Base-by-base conservation (phyloP, 2,797 vertebrate species). In the Ispidina lecontei region DNA sequence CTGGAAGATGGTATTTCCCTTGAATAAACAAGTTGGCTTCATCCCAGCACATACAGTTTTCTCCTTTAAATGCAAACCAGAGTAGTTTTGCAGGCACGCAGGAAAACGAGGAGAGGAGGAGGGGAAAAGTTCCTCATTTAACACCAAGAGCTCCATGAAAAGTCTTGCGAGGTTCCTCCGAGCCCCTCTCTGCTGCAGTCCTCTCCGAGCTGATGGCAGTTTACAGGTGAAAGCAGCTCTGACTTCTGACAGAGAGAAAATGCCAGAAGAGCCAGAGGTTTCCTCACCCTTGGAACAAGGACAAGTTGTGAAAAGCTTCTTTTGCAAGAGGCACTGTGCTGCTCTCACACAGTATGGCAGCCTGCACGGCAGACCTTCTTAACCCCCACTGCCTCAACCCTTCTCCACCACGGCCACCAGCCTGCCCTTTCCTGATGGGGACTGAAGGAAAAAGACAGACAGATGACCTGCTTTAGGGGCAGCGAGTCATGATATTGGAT, bases 31-130 rank as follows among this genome's bases (percentile, higher is more conserved):
- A 69, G 80, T 22, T 93, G 92, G 87, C 95, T 87, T 62, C 52
- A 71, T 44, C 84, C 86, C 91, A 95, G 90, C 91, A 69, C 74
- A 90, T 75, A 81, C 4, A 84, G 44, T 77, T 94, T 95, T 87
- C 91, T 84, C 92, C 87, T 95, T 93, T 92, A 94, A 93, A 93
- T 87, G 77, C 87, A 94, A 96, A 90, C 55, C 90, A 88, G 93
- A 88, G 93, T 91, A 68, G 77, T 94, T 94, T 86, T 31, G 84
- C 62, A 95, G 35, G 87, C 87, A 91, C 56, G 81, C 74, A 81
- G 91, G 91, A 89, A 90, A 92, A 87, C 2, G 78, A 91, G 79
- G 81, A 74, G 87, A 96, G 94, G 87, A 92, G 95, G 94, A 92
- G 95, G 93, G 89, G 93, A 92, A 79, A 84, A 78, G 87, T 55